Conservation (phyloP, 2,888 invertebrate genomes). For the Mantis religiosa region DNA sequence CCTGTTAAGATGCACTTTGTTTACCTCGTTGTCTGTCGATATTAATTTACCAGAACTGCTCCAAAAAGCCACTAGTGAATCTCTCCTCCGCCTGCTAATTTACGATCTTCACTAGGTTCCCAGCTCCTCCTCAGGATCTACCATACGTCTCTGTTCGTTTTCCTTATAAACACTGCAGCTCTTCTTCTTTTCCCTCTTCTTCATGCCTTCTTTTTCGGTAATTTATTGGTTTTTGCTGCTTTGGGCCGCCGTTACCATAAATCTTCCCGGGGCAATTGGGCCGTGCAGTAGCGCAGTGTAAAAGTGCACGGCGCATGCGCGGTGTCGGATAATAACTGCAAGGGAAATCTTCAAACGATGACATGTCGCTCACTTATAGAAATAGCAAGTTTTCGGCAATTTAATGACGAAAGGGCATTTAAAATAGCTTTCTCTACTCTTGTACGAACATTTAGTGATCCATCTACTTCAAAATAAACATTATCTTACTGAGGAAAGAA, state of each 20-base stretch:
- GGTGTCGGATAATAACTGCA: neutral
- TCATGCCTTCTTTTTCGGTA: slow-evolving; percentile 9
- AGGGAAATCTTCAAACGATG: neutral
- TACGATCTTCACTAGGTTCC: slow-evolving; percentile 4
- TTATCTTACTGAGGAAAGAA: no score
- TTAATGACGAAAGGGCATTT: no score
- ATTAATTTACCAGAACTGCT: neutral
- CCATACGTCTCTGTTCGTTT: neutral
- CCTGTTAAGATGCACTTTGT: neutral
- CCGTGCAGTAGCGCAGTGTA: neutral
- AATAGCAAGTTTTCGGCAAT: no score
- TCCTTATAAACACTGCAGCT: slow-evolving; percentile 5
- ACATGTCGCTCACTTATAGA: no score
- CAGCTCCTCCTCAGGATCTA: neutral
- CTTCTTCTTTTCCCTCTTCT: neutral
- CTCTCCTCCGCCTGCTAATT: neutral
- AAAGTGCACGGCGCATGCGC: neutral
- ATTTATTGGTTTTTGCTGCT: slow-evolving; percentile 28
- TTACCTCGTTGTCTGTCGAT: neutral
- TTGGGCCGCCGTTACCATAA: slow-evolving; percentile 23
- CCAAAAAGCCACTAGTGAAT: neutral
- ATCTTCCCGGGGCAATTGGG: slow-evolving; percentile 24
- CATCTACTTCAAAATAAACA: no score
- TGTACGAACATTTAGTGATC: no score
- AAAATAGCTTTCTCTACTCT: no score